Percentiles rank a stretch among this genome's conserved stretches.
Conservation (phyloP, 2,797 vertebrate species). For the Myripristis jacobus region DNA sequence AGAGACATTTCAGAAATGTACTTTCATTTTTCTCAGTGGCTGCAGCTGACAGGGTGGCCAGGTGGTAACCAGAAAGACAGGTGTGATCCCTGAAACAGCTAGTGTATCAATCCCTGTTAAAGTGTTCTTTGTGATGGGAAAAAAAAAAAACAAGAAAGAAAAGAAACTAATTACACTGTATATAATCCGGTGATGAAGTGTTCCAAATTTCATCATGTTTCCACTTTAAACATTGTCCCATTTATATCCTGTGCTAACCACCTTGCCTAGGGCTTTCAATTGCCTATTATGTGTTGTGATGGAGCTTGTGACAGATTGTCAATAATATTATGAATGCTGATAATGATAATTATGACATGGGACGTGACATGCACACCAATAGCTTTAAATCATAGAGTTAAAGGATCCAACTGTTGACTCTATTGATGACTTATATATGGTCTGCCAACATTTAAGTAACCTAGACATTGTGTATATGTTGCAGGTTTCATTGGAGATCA, state of each 20-base stretch:
- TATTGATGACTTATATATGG: background rate
- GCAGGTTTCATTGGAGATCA: background rate
- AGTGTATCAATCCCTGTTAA: too few relatives aligned
- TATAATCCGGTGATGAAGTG: background rate
- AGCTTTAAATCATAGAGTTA: slow-evolving; percentile 21
- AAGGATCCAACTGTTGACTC: slow-evolving; percentile 2
- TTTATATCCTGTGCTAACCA: background rate
- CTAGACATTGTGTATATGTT: background rate
- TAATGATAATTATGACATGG: slow-evolving; percentile 26
- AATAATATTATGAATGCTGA: slow-evolving; percentile 45
- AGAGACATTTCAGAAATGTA: too few relatives aligned
- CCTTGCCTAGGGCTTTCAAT: background rate
- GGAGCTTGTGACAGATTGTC: slow-evolving; percentile 33
- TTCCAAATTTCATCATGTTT: background rate
- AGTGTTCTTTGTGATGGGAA: too few relatives aligned
- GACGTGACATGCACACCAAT: slow-evolving; percentile 29
- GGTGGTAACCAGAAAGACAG: too few relatives aligned
- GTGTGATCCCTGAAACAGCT: too few relatives aligned
- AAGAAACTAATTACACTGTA: too few relatives aligned
- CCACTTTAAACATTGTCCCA: background rate
- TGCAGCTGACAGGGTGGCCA: too few relatives aligned
- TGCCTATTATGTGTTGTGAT: slow-evolving; percentile 26
- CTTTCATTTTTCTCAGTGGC: too few relatives aligned
- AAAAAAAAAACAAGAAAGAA: too few relatives aligned
- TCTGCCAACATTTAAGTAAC: background rate